Base-by-base conservation (phyloP, 2,888 invertebrate species). In the Micoletzkya japonica region DNA sequence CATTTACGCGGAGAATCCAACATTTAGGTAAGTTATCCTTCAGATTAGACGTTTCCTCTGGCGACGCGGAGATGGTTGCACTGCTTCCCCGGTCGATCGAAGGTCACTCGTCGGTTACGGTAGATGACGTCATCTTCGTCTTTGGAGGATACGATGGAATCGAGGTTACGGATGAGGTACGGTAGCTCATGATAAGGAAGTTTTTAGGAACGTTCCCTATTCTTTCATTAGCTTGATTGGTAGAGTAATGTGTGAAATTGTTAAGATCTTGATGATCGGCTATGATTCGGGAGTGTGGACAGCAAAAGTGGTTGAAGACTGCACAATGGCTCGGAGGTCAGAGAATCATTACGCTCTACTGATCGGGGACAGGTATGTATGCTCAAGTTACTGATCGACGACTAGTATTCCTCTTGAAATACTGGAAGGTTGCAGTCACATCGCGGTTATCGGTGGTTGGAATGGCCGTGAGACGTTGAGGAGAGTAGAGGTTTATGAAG, bases 381-480 rank as follows among this genome's bases (percentile, higher is more conserved):
- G n/a, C n/a, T n/a, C n/a, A n/a, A n/a, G n/a, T n/a, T n/a, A n/a
- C n/a, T n/a, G n/a, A n/a, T n/a, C n/a, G n/a, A n/a, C n/a, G n/a
- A n/a, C n/a, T n/a, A n/a, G n/a, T n/a, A n/a, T n/a, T n/a, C n/a
- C n/a, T n/a, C n/a, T n/a, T n/a, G 44, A 44, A 14, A 44, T 44
- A 10, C 14, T 44, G 10, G 24, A 17, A 24, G n/a, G 10, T 24
- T 56, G 4, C 58, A 68, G 68, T 58, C 30, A 34, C n/a, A 28
- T 82, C 2, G 67, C 78, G 7, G 75, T 82, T 36, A 74, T 77
- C 17, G 82, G 76, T 26, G 82, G 82, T 2, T 82, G 82, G 82
- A 71, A 81, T 52, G 76, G 77, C 4, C 56, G 54, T n/a, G 30
- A 58, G n/a, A 73, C 81, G 1, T 44, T 81, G 6, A 56, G 69